Conservation (phyloP, 2,113 vertebrate genomes). For the Callochromis pleurospilus region DNA sequence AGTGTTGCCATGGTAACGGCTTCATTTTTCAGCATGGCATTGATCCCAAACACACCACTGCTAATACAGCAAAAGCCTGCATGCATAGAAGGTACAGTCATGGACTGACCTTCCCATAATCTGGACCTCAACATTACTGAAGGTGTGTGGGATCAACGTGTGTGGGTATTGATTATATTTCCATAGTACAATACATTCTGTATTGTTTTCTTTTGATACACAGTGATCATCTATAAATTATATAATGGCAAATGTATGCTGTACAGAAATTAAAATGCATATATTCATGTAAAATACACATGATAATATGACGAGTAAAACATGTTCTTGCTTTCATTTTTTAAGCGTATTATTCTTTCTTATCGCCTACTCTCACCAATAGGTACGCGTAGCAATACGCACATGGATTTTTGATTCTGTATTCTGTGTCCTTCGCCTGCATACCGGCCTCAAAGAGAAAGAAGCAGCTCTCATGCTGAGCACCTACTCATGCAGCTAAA, state of each 20-base stretch:
- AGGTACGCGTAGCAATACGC: neutral
- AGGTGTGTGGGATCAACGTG: neutral
- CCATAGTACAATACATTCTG: neutral
- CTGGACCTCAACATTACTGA: neutral
- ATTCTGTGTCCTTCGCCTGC: conserved; percentile 30
- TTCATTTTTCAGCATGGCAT: neutral
- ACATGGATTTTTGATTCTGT: neutral
- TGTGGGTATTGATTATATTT: neutral
- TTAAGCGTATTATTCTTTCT: neutral
- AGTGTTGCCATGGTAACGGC: neutral
- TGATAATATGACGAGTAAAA: neutral
- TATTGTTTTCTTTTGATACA: neutral
- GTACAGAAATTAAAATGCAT: neutral
- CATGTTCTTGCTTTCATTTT: neutral
- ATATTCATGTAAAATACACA: neutral
- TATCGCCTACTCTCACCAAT: neutral
- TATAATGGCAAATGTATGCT: neutral
- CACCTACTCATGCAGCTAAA: conserved; percentile 24
- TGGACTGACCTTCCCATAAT: neutral
- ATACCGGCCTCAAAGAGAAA: conserved; percentile 20
- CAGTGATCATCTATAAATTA: neutral
- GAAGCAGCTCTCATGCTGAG: conserved; percentile 22
- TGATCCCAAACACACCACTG: neutral
- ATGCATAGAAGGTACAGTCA: neutral
- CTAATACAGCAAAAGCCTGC: neutral